Base-by-base conservation (phyloP, 2,113 vertebrate genomes). In the Dissostichus mawsoni region DNA sequence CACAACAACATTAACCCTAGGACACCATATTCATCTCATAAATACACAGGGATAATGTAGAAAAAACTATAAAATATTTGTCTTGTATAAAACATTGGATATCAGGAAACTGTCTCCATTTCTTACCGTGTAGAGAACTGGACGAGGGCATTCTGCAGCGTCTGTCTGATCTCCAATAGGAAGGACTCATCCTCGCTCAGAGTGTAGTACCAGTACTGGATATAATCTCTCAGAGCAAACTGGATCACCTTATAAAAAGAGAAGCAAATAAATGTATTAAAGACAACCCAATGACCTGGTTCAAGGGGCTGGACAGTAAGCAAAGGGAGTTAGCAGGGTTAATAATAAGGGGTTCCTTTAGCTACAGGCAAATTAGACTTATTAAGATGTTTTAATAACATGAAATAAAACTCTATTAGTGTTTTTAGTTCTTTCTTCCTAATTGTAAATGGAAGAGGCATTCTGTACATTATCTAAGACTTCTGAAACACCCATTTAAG, bases 141-240 rank as follows among this genome's bases (percentile, higher is more conserved):
- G 92, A 99, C 96, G 13, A 99, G 96, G 74, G 97, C 98, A 73
- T 98, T 98, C 90, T 99, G 98, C 88, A 99, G 94, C 25, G 96
- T 97, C 90, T 98, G 97, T 68, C 98, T 96, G 94, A 99, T 98
- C 94, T 99, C 98, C 93, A 98, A 92, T 91, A 99, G 95, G 92
- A 99, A 99, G 5, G 97, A 96, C 81, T 99, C 98, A 87, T 99
- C 98, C 84, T 99, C 98, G 14, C 98, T 99, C 87, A 99, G 93
- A 29, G 97, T 99, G 88, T 99, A 99, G 95, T 99, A 99, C 98
- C 98, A 99, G 90, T 99, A 99, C 91, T 99, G 98, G 79, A 99
- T 97, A 79, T 99, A 99, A 90, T 99, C 98, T 90, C 98, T 95
- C 92, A 99, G 89, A 44, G 97, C 99, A 96, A 98, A 99, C 94